Evolutionary conservation across 1,140 invertebrate genomes (phyloP).

Genomic region (Drosophila eugracilis): DNA sequence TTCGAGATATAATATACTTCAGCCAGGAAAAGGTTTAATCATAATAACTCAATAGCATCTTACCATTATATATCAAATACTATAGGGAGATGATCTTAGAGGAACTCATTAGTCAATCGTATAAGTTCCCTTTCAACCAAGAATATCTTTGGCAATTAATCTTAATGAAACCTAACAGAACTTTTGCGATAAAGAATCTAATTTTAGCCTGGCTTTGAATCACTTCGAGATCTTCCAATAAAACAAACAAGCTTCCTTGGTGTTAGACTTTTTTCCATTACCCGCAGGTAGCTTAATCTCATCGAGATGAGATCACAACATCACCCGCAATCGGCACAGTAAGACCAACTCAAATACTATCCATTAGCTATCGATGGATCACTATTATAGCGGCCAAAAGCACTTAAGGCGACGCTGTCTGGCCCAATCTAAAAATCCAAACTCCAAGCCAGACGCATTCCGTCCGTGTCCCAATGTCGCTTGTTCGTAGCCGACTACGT

Average conservation of each 20-base stretch:
- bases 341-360: constrained; percentile 5
- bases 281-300: constrained; percentile 17
- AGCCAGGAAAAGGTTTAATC: too few relatives aligned
- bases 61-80: too few relatives aligned
- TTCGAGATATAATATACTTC: too few relatives aligned
- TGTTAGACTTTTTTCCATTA: constrained; percentile 5
- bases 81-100: too few relatives aligned
- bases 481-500: constrained; percentile 54
- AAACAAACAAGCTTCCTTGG: constrained; percentile 6
- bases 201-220: constrained; percentile 5
- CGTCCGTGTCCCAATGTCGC: constrained; percentile 29
- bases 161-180: constrained; percentile 1
- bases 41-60: too few relatives aligned
- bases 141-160: not conserved
- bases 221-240: not conserved
- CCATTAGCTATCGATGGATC: constrained; percentile 48
- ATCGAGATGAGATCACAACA: constrained; percentile 41
- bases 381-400: constrained; percentile 46
- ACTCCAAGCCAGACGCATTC: constrained; percentile 23
- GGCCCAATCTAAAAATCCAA: constrained; percentile 5
- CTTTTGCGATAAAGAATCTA: not conserved
- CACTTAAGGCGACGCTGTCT: constrained; percentile 44
- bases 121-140: not conserved
- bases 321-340: constrained; percentile 5
- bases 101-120: too few relatives aligned